A percentile compares a stretch with the other conserved stretches of the same genome.
These are phyloP conservation scores for Drosophila mojavensis DNA, from an alignment of 1,140 invertebrate genomes.

Conservation along the genomic window DNA sequence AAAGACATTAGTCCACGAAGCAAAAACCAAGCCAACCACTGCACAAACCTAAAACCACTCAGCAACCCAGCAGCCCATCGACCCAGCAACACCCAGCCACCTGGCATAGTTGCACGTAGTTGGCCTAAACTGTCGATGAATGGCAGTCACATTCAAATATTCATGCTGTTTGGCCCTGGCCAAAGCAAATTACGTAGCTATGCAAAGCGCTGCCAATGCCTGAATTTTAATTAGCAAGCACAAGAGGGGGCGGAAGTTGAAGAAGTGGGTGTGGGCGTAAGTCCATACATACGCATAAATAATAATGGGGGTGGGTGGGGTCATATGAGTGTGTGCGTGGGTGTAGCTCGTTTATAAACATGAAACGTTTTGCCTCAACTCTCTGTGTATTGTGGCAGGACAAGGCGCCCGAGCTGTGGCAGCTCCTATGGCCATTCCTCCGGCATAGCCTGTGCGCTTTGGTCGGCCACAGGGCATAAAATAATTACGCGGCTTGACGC, in stretches of 20 bases:
- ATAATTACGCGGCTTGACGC: constrained; percentile 78
- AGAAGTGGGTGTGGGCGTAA: constrained; percentile 14
- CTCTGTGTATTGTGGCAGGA: constrained; percentile 55
- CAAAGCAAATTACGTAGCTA: constrained; percentile 71
- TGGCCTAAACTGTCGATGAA: constrained; percentile 35
- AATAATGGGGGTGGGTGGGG: constrained; percentile 49
- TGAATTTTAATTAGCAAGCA: constrained; percentile 79
- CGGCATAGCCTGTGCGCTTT: constrained; percentile 32
- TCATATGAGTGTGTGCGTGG: constrained; percentile 1
- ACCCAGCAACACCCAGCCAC: constrained; percentile 6
- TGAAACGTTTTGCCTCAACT: constrained; percentile 44
- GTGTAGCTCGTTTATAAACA: constrained; percentile 40
- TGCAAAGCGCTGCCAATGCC: constrained; percentile 74
- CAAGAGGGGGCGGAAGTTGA: constrained; percentile 14
- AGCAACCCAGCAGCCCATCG: not conserved
- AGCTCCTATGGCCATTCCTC: too few relatives aligned
- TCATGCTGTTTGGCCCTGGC: constrained; percentile 43
- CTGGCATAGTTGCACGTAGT: constrained; percentile 30
- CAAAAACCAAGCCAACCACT: constrained; percentile 3
- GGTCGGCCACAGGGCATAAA: constrained; percentile 68
- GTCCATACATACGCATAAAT: constrained; percentile 73
- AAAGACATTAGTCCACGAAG: constrained; percentile 11
- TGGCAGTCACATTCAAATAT: constrained; percentile 48
- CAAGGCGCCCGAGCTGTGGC: constrained; percentile 1
- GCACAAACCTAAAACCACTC: not conserved